These are phyloP conservation scores for Myocastor coypus DNA, from an alignment of 2,113 vertebrate genomes.

Conservation along the genomic window DNA sequence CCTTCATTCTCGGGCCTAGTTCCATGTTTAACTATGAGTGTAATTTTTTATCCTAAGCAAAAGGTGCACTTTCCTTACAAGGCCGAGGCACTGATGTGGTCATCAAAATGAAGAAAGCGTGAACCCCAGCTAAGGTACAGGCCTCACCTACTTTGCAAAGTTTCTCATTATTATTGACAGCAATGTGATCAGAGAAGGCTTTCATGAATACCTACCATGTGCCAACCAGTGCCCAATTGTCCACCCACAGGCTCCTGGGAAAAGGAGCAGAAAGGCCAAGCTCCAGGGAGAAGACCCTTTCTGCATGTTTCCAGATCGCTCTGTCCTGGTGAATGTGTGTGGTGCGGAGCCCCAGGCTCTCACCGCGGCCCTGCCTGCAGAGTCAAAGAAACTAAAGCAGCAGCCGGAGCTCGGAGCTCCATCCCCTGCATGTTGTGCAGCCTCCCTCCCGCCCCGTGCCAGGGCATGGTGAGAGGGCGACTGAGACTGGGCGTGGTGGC, in stretches of 20 bases:
- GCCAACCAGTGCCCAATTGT: not conserved
- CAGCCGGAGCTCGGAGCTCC: too few species aligned
- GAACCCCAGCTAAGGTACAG: not conserved
- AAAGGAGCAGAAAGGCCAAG: not conserved
- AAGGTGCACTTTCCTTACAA: not conserved
- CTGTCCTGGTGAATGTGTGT: fast-evolving
- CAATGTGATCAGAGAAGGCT: not conserved
- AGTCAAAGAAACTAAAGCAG: not conserved
- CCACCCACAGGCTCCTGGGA: not conserved
- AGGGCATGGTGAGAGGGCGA: too few species aligned
- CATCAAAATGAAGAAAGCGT: not conserved
- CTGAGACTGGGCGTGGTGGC: too few species aligned
- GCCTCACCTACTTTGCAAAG: not conserved
- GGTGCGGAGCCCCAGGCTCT: not conserved
- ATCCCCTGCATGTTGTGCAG: too few species aligned
- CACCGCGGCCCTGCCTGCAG: not conserved
- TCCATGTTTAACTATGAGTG: not conserved
- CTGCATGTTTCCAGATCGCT: not conserved
- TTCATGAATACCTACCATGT: not conserved
- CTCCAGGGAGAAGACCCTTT: not conserved
- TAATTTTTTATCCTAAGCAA: not conserved
- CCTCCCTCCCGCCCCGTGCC: too few species aligned
- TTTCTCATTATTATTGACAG: not conserved
- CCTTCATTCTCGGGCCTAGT: not conserved
- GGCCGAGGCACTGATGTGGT: not conserved